Conservation (phyloP, 2,797 vertebrate species). For the Thaleichthys pacificus region DNA sequence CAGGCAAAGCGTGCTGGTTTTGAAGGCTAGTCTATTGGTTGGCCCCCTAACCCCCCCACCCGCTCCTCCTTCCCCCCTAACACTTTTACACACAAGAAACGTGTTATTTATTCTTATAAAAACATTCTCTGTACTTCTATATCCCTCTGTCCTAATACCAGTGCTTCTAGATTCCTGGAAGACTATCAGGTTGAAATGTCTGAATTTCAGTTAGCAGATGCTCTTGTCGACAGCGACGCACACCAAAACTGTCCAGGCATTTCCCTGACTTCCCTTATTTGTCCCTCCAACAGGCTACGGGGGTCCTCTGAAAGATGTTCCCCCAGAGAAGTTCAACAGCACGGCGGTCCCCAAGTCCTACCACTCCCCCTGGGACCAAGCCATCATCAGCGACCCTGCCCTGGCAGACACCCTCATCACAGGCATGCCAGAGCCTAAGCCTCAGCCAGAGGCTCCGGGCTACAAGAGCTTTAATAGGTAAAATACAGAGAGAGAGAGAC, state of each 20-base stretch:
- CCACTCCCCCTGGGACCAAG: constrained; percentile 93
- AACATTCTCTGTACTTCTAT: not conserved
- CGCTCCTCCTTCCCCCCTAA: constrained; percentile 23
- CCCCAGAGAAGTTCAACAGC: constrained; percentile 91
- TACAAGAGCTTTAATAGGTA: constrained; percentile 98
- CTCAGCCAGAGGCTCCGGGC: constrained; percentile 77
- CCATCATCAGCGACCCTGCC: constrained; percentile 82
- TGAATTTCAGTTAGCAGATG: too few relatives aligned
- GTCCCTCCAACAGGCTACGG: constrained; percentile 80
- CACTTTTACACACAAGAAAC: constrained; percentile 10
- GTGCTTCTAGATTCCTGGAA: not conserved
- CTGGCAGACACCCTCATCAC: constrained; percentile 78
- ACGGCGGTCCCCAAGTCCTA: constrained; percentile 92
- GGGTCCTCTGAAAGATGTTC: constrained; percentile 89
- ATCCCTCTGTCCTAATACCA: not conserved
- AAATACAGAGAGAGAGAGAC: constrained; percentile 24
- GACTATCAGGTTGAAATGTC: not conserved
- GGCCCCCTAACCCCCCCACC: constrained; percentile 31
- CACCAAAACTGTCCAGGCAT: not conserved
- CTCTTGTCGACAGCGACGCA: too few relatives aligned
- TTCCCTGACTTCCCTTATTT: constrained; percentile 1
- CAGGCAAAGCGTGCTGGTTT: constrained; percentile 55
- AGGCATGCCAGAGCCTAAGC: constrained; percentile 77
- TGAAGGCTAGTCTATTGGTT: constrained; percentile 69
- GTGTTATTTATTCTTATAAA: constrained; percentile 16